phyloP scores from a whole-genome alignment of 2,113 vertebrate genomes.

The Progne subis region DNA sequence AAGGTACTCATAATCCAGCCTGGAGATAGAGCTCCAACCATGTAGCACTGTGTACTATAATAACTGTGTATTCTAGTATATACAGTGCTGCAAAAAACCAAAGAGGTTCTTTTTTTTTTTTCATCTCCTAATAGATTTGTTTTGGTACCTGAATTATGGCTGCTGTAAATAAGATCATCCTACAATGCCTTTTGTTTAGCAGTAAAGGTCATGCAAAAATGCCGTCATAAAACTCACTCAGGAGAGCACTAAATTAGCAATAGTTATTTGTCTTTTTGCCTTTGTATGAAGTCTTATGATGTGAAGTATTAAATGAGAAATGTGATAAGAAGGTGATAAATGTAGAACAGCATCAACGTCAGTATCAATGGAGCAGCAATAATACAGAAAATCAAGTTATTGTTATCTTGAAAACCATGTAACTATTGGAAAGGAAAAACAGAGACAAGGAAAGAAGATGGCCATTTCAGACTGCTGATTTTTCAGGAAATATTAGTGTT shows the following conservation, averaged over 20 bases:
- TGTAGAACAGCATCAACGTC: neutral
- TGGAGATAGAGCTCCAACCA: neutral
- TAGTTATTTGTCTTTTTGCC: constrained; percentile 4
- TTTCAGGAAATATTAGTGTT: neutral
- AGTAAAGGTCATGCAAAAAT: constrained; percentile 63
- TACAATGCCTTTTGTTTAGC: constrained; percentile 37
- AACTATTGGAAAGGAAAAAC: neutral
- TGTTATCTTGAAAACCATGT: neutral
- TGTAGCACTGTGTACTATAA: no score
- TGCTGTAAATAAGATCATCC: constrained; percentile 26
- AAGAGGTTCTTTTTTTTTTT: neutral
- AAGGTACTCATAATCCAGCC: neutral
- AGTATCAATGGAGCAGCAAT: neutral
- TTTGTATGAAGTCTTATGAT: constrained; percentile 31
- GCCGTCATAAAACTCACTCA: neutral
- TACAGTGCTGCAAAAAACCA: neutral
- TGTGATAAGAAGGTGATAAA: constrained; percentile 31
- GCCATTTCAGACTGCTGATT: neutral
- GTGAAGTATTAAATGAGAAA: constrained; percentile 29
- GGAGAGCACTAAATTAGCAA: constrained; percentile 33
- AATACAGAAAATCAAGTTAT: neutral
- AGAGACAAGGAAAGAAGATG: neutral
- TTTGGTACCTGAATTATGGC: neutral
- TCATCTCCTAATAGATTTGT: neutral
- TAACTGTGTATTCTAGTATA: neutral